Evolutionary conservation across 2,888 invertebrate species (phyloP), one percentile per base, ranked within the genome.

Genomic region (Drosophila neotestacea): DNA sequence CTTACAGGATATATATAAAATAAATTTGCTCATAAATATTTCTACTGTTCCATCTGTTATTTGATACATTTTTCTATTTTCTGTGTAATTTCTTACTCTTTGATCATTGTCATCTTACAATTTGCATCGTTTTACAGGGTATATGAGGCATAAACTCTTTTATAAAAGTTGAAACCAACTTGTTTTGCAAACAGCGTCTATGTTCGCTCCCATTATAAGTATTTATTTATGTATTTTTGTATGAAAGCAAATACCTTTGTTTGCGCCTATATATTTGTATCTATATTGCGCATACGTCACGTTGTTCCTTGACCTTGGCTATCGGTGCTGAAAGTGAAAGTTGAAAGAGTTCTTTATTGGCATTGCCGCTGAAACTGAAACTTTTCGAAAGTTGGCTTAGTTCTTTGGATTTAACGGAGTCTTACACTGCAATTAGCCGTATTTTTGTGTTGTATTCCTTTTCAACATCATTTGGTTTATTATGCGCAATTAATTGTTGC

Each of bases 221-320:
- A 51, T 64, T 48, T 58, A 34, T 44, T 9, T 55, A 38, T 44
- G 47, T 51, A 47, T 51, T 28, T 58, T 11, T 46, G 7, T 54
- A 7, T 55, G 44, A 36, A 41, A 50, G 47, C 52, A 66, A 58
- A 70, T 65, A 78, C 60, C 60, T 79, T 56, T 61, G 42, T 54
- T 52, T 59, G 56, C 52, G 11, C 36, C 34, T 46, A 47, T 16
- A 47, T 42, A 32, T 22, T 27, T 7, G 11, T 41, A 41, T 42
- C 34, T 22, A 46, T 52, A 62, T 79, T 47, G 58, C 66, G 63
- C 34, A 70, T 75, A 71, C 77, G 75, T 74, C 77, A 77, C 55
- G 41, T 36, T 64, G 39, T 60, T 51, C 64, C 77, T 66, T 66
- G 80, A 78, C 80, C 78, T 80, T 80, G 78, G 63, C 62, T 36